phyloP scores from a whole-genome alignment of 2,888 invertebrate species.

The Falcaria lacertinaria region DNA sequence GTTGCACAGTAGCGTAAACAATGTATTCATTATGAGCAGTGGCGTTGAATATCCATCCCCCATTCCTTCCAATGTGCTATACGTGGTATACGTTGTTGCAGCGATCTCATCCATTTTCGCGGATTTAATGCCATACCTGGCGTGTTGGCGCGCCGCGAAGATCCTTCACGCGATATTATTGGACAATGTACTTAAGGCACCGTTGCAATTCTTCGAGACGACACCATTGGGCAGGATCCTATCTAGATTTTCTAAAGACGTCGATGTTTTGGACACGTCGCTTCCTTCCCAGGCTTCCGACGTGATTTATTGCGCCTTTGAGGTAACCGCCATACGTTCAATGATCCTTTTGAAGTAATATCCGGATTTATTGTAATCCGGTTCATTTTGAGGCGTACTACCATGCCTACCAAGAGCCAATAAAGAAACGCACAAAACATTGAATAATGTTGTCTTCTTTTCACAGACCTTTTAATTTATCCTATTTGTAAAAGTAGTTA shows the following conservation, averaged over 20 bases:
- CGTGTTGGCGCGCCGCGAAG: slow-evolving; percentile 84
- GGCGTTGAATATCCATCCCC: slow-evolving; percentile 5
- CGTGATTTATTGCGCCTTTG: slow-evolving; percentile 84
- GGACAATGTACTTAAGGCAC: slow-evolving; percentile 81
- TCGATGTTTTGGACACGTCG: slow-evolving; percentile 85
- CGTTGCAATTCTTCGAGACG: slow-evolving; percentile 88
- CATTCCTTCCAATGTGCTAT: slow-evolving; percentile 21
- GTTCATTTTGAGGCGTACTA: too few relatives aligned
- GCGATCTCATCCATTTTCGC: slow-evolving; percentile 83
- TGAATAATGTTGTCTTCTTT: too few relatives aligned
- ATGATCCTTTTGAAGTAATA: slow-evolving; percentile 11
- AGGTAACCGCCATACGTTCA: slow-evolving; percentile 75
- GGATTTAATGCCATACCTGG: slow-evolving; percentile 84
- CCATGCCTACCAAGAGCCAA: too few relatives aligned
- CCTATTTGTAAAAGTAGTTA: too few relatives aligned
- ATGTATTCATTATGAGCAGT: slow-evolving; percentile 65
- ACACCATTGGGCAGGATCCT: slow-evolving; percentile 88
- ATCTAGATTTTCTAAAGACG: slow-evolving; percentile 86
- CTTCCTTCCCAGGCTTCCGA: slow-evolving; percentile 83
- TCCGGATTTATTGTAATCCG: too few relatives aligned
- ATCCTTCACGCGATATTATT: slow-evolving; percentile 81
- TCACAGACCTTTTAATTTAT: too few relatives aligned
- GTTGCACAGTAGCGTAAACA: slow-evolving; percentile 34
- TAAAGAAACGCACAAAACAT: too few relatives aligned
- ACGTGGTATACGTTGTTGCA: slow-evolving; percentile 77